Base-by-base conservation (phyloP, 1,140 invertebrate genomes). In the Scaptodrosophila lebanonensis region DNA sequence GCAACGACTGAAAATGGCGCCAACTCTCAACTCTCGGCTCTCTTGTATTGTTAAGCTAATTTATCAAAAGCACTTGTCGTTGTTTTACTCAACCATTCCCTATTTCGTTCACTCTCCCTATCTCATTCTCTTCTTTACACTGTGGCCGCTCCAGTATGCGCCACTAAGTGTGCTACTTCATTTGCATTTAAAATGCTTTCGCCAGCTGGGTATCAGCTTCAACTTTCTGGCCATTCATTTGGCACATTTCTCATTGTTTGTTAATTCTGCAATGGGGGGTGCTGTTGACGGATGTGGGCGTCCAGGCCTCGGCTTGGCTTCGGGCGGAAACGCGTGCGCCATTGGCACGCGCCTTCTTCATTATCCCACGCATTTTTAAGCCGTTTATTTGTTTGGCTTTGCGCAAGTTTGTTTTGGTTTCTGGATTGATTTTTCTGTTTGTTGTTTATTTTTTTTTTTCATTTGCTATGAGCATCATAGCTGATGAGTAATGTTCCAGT, bases 111-210 rank as follows among this genome's bases (percentile, higher is more conserved):
- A 13, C 13, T 18, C 11, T 15, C 36, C 27, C 5, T 7, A 15
- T 47, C 3, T 15, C 2, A 2, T 17, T 30, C 12, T 32, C 43
- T 29, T 38, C 8, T 3, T 2, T 13, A 17, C 48, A 44, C 18
- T 25, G 42, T 13, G 22, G 20, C 38, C 36, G 22, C 30, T 25
- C 56, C 36, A 56, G 73, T 65, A 72, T 67, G 73, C 59, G 51
- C 51, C 57, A 47, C 57, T 69, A 79, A 82, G 75, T 82, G 73
- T 50, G 68, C 50, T 65, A 79, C 75, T 79, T 79, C 73, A 79
- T 79, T 79, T 79, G 75, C 73, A 79, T 79, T 79, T 79, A 82
- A 79, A 79, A 79, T 79, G 65, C 66, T 79, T 82, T 82, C 61
- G 70, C 66, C 65, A 53, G 70, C 65, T 73, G 54, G 58, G 63